Evolutionary conservation across 1,140 invertebrate genomes (phyloP).

Genomic region (Micrasema minimum): DNA sequence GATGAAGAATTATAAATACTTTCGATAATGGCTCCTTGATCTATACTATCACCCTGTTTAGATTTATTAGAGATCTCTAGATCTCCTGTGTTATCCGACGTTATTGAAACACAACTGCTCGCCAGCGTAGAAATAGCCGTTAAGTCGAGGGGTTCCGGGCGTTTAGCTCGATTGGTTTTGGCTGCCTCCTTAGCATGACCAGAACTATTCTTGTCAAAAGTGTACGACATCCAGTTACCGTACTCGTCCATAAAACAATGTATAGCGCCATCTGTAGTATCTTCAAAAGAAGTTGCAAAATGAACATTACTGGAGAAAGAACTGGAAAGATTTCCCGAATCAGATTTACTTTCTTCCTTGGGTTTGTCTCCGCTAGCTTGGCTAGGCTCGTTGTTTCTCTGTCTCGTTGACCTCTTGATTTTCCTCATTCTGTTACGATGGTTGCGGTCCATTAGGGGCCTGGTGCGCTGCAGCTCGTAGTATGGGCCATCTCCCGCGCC

Average conservation of each 20-base stretch:
- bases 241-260: constrained; percentile 84
- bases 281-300: constrained; percentile 85
- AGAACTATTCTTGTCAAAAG: constrained; percentile 82
- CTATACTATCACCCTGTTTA: constrained; percentile 62
- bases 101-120: constrained; percentile 63
- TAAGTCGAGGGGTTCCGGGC: constrained; percentile 59
- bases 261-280: constrained; percentile 87
- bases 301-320: constrained; percentile 68
- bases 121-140: constrained; percentile 58
- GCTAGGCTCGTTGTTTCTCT: constrained; percentile 58
- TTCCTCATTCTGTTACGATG: constrained; percentile 64
- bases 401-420: constrained; percentile 64
- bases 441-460: constrained; percentile 65
- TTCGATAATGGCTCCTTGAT: constrained; percentile 52
- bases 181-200: constrained; percentile 68
- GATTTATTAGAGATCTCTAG: constrained; percentile 60
- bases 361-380: constrained; percentile 51
- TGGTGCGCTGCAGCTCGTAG: constrained; percentile 56
- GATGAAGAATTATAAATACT: constrained; percentile 61
- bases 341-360: constrained; percentile 56
- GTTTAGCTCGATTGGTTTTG: constrained; percentile 61
- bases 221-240: constrained; percentile 83
- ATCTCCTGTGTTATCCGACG: constrained; percentile 60
- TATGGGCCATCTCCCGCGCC: constrained; percentile 24
- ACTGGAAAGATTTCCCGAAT: constrained; percentile 58